A percentile compares a stretch with the other conserved stretches of the same genome.
These are phyloP conservation scores for Archocentrus centrarchus DNA, from an alignment of 2,113 vertebrate genomes.

Conservation along the genomic window DNA sequence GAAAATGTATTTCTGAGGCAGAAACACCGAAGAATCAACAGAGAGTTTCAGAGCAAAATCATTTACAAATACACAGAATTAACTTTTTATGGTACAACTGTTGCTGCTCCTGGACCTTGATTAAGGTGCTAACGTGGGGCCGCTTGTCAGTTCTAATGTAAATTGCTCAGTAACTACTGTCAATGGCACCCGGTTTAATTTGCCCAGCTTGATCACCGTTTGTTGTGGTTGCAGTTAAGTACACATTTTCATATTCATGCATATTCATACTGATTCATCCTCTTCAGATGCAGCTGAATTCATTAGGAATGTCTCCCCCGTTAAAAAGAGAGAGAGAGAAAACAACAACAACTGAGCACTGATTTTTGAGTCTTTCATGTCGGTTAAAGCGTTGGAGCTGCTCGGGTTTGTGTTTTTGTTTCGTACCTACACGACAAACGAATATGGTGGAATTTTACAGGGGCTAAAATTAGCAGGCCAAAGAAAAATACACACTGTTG, in stretches of 20 bases:
- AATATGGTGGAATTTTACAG: not conserved
- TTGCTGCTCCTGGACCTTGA: constrained; percentile 48
- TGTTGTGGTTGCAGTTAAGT: constrained; percentile 73
- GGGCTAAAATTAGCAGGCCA: not conserved
- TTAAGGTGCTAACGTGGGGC: constrained; percentile 38
- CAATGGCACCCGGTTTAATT: constrained; percentile 62
- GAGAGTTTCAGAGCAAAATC: constrained; percentile 5
- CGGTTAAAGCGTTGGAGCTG: constrained; percentile 7
- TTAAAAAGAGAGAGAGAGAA: constrained; percentile 33
- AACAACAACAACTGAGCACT: constrained; percentile 17
- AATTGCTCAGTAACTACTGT: constrained; percentile 64
- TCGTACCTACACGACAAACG: not conserved
- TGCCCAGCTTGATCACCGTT: constrained; percentile 63
- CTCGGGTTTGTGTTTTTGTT: not conserved
- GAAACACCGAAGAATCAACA: not conserved
- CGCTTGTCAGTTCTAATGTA: constrained; percentile 58
- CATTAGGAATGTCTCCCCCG: constrained; percentile 52
- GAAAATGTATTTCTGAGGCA: not conserved
- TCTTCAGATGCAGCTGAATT: constrained; percentile 59
- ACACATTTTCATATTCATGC: constrained; percentile 67
- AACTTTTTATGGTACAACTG: constrained; percentile 12
- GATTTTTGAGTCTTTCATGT: constrained; percentile 39
- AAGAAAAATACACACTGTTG: not conserved
- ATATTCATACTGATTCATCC: constrained; percentile 69
- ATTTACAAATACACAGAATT: constrained; percentile 26